These are phyloP conservation scores for Brachypodius melanocephalos DNA, from an alignment of 2,113 vertebrate genomes.

Conservation along the genomic window DNA sequence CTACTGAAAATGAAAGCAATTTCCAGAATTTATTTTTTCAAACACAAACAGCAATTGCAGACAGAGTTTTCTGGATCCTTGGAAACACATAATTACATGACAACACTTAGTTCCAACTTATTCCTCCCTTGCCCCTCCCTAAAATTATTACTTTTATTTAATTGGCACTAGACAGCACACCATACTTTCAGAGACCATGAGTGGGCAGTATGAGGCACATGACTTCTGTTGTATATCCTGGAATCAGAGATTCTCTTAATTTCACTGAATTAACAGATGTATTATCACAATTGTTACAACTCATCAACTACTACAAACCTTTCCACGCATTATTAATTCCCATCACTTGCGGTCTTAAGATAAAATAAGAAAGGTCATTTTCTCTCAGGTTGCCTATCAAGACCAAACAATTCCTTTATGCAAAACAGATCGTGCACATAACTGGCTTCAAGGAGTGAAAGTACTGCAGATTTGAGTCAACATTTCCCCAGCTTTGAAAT, in stretches of 20 bases:
- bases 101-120: background rate
- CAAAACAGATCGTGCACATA: background rate
- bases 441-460: background rate
- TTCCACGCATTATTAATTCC: background rate
- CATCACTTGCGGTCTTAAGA: accelerated
- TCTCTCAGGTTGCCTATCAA: background rate
- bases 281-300: background rate
- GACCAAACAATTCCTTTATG: background rate
- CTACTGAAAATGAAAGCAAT: background rate
- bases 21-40: background rate
- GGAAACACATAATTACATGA: background rate
- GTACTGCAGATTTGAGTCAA: background rate
- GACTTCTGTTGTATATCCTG: background rate
- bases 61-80: background rate
- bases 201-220: background rate
- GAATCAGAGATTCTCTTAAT: background rate
- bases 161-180: background rate
- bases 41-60: background rate
- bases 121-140: background rate
- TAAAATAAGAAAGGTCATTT: background rate
- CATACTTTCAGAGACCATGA: background rate
- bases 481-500: background rate
- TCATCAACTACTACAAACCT: background rate
- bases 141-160: background rate
- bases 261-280: background rate